Evolutionary conservation across 2,888 invertebrate genomes (phyloP).

Genomic region (Vesta saturnalis): DNA sequence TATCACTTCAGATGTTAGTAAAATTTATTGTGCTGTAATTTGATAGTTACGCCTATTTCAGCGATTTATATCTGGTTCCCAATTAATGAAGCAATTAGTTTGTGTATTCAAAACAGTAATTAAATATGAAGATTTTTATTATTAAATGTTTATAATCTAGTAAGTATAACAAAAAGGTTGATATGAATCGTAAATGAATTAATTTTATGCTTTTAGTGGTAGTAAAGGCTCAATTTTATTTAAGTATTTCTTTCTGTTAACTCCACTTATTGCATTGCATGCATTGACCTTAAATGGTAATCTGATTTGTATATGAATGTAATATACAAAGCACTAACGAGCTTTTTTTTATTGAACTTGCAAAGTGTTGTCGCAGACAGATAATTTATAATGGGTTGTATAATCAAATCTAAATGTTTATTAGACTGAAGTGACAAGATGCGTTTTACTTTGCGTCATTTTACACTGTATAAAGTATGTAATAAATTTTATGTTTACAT

Average conservation of each 20-base stretch:
- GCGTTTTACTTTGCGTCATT: no score
- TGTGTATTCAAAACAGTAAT: neutral
- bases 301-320: constrained; percentile 28
- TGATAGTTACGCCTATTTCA: neutral
- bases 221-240: constrained; percentile 22
- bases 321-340: neutral
- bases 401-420: neutral
- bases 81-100: constrained; percentile 11
- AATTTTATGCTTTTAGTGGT: constrained; percentile 23
- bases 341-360: neutral
- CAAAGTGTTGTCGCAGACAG: neutral
- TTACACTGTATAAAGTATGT: no score
- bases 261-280: constrained; percentile 11
- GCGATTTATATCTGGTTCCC: neutral
- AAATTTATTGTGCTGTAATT: constrained; percentile 28
- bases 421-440: neutral
- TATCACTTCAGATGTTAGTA: constrained; percentile 28
- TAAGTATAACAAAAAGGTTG: constrained; percentile 2
- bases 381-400: no score
- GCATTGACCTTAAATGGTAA: constrained; percentile 20
- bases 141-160: constrained; percentile 17
- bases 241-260: constrained; percentile 10
- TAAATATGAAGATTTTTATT: neutral
- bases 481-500: no score
- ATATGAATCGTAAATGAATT: constrained; percentile 28